Evolutionary conservation across 1,140 invertebrate species (phyloP), one percentile per base, ranked within the genome.

Genomic region (Pogonognathellus flavescens): DNA sequence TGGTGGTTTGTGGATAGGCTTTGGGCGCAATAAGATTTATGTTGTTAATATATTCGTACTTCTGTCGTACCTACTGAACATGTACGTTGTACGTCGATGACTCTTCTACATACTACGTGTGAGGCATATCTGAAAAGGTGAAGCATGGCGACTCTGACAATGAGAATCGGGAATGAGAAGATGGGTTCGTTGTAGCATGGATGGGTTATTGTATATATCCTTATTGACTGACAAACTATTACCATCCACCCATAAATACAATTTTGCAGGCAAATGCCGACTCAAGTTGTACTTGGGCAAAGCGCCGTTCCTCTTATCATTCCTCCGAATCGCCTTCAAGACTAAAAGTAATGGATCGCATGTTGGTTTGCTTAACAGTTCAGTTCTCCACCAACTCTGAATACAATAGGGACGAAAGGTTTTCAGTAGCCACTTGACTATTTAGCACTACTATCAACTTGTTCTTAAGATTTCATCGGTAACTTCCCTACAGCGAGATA

Each of bases 171-270:
- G 41, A 76, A 76, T 76, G 41, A 76, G 70, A 49, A 49, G 70
- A 76, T 76, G n/a, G 55, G 55, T n/a, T n/a, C 14, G 18, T 59
- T 66, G 62, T 11, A 66, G 20, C 22, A 25, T 66, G 20, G 22
- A 14, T 66, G 62, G 31, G 22, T 31, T 50, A 76, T 11, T 50
- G 41, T n/a, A 18, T 20, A 9, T n/a, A n/a, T 76, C 9, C 31
- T 41, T 76, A 76, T 25, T 50, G 41, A 76, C 70, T 49, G 62
- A 76, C 70, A 76, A 76, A 76, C 14, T 41, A 41, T 41, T 10
- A 16, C 25, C 49, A 76, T 49, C 66, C 70, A 76, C 70, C 70
- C 70, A 76, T n/a, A 76, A 76, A 76, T 50, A 76, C 70, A 76
- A 66, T 76, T 76, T 76, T 1, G 31, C 41, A 76, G 25, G n/a